Conservation (phyloP, 2,888 invertebrate genomes). For the Rotaria macrura region DNA sequence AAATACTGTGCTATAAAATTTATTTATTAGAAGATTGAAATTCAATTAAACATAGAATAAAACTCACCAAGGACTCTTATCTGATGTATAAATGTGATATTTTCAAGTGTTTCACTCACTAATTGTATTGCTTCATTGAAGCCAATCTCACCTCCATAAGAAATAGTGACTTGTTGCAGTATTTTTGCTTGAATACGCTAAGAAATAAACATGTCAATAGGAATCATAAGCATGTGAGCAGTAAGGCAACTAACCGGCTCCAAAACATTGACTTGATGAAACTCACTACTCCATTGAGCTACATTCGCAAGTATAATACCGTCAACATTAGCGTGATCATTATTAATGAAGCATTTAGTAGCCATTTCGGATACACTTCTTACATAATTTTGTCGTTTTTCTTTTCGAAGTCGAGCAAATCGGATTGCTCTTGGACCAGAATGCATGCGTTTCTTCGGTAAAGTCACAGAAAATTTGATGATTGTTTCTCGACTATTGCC, state of each 20-base stretch:
- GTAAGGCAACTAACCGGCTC: conserved; percentile 48
- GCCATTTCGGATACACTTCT: conserved; percentile 33
- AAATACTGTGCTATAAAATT: conserved; percentile 54
- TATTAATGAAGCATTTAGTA: conserved; percentile 23
- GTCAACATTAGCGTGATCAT: conserved; percentile 32
- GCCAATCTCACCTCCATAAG: conserved; percentile 24
- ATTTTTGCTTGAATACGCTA: neutral
- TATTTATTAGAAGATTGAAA: conserved; percentile 47
- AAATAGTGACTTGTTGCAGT: neutral
- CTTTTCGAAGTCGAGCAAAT: conserved; percentile 32
- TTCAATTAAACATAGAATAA: conserved; percentile 57
- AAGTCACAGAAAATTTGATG: conserved; percentile 90
- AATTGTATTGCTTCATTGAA: conserved; percentile 28
- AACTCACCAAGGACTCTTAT: conserved; percentile 87
- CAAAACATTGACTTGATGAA: conserved; percentile 24
- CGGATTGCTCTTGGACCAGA: conserved; percentile 32
- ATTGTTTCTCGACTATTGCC: conserved; percentile 83
- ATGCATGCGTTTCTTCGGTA: conserved; percentile 91
- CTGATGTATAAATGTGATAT: conserved; percentile 99
- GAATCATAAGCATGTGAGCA: neutral
- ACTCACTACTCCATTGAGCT: conserved; percentile 25
- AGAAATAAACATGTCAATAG: neutral
- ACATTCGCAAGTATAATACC: conserved; percentile 33
- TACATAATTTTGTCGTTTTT: conserved; percentile 33
- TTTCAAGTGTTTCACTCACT: conserved; percentile 66